Evolutionary conservation across 2,888 invertebrate genomes (phyloP).

Genomic region (Epinotia nisella): DNA sequence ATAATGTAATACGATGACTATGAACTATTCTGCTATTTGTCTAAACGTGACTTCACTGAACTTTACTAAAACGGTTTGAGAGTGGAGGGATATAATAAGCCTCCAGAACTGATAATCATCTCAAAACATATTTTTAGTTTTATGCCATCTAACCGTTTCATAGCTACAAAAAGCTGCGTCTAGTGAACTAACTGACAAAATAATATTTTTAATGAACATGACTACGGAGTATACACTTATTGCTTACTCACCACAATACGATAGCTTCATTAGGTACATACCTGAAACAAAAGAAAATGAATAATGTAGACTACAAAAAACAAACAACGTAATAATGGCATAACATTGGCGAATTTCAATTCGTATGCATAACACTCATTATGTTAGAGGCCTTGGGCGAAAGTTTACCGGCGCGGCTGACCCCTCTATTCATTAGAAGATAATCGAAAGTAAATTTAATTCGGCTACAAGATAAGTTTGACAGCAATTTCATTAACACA

Average conservation of each 20-base stretch:
- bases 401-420: constrained; percentile 71
- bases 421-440: constrained; percentile 77
- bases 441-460: constrained; percentile 82
- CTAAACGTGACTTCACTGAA: neutral
- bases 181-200: neutral
- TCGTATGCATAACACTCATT: constrained; percentile 64
- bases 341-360: constrained; percentile 60
- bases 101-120: neutral
- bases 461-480: constrained; percentile 68
- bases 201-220: constrained; percentile 2
- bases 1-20: neutral
- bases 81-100: neutral
- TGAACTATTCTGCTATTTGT: neutral
- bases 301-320: constrained; percentile 48
- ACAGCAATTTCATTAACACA: constrained; percentile 66
- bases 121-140: neutral
- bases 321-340: constrained; percentile 54
- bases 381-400: constrained; percentile 70
- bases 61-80: neutral
- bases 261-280: constrained; percentile 53
- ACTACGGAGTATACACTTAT: neutral
- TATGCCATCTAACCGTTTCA: neutral
- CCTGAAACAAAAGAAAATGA: constrained; percentile 65
- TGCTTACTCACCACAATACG: constrained; percentile 23
- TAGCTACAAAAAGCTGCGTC: neutral